These are phyloP conservation scores for Drosophila hydei DNA, from an alignment of 1,140 invertebrate species.

Conservation along the genomic window DNA sequence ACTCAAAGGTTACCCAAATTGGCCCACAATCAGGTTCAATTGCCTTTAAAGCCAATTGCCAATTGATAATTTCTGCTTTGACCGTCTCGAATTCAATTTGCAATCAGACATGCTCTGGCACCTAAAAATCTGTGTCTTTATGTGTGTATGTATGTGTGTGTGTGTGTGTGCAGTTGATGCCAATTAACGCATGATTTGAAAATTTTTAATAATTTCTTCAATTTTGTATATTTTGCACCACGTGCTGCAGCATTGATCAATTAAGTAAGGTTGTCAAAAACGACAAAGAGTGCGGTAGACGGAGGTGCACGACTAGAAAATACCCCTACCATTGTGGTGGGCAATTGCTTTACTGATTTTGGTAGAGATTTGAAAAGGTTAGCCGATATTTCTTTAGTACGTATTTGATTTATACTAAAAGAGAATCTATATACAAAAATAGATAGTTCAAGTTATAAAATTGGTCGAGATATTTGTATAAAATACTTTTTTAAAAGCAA, in stretches of 20 bases:
- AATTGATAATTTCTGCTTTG: slow-evolving; percentile 7
- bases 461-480: too few species aligned
- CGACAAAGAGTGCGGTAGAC: too few species aligned
- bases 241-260: slow-evolving; percentile 31
- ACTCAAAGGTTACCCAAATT: slow-evolving; percentile 64
- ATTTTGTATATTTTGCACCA: slow-evolving; percentile 6
- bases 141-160: neutral
- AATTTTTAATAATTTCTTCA: slow-evolving; percentile 31
- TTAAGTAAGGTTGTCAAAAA: slow-evolving; percentile 6
- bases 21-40: slow-evolving; percentile 69
- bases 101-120: slow-evolving; percentile 51
- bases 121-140: too few species aligned
- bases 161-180: neutral
- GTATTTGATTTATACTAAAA: too few species aligned
- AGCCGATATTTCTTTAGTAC: too few species aligned
- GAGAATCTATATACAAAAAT: too few species aligned
- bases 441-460: too few species aligned
- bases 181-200: slow-evolving; percentile 73
- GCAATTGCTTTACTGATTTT: too few species aligned
- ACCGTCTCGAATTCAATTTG: slow-evolving; percentile 48
- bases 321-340: too few species aligned
- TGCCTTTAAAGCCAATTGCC: slow-evolving; percentile 47
- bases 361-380: too few species aligned
- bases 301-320: too few species aligned
- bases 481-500: too few species aligned